Evolutionary conservation across 2,888 invertebrate genomes (phyloP), one percentile per base, ranked within the genome.

Genomic region (Euproctis similis): DNA sequence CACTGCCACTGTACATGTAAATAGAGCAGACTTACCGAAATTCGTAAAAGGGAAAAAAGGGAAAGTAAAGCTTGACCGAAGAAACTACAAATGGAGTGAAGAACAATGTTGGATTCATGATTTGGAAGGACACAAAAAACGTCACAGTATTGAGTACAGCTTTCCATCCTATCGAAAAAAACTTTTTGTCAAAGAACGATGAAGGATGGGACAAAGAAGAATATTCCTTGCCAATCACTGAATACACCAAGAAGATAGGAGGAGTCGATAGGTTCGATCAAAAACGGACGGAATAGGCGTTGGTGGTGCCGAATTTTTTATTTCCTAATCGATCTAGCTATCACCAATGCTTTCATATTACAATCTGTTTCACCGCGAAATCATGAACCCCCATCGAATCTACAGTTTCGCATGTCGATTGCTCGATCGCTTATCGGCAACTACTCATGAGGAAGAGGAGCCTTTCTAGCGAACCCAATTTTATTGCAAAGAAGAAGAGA

Each of bases 251-350:
- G 30, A 30, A 39, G 10, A 44, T 42, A 44, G 39, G 39, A 8
- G 40, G 42, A 14, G 42, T 43, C 13, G 39, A 45, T 28, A 36
- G 35, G 18, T 47, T 47, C 12, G 45, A 47, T 26, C 42, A 42
- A 24, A 24, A 34, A 21, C 31, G 23, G 12, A 33, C 30, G 22
- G 19, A 30, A 26, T 25, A 14, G 14, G 10, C 26, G 26, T 11
- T 32, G 28, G 27, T 30, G 36, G 38, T 17, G 24, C 17, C 18
- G 42, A 22, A 28, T 42, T n/a, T 42, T 42, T 26, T 39, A 31
- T 24, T 39, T 39, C 17, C 16, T 36, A 13, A 16, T 42, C 8
- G 39, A 39, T 32, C 26, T 25, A n/a, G 36, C 36, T 11, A 37
- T 39, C 11, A 39, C 36, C 16, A 35, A 42, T 25, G 32, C 31